Conservation (phyloP, 1,140 invertebrate genomes). For the Procambarus clarkii region DNA sequence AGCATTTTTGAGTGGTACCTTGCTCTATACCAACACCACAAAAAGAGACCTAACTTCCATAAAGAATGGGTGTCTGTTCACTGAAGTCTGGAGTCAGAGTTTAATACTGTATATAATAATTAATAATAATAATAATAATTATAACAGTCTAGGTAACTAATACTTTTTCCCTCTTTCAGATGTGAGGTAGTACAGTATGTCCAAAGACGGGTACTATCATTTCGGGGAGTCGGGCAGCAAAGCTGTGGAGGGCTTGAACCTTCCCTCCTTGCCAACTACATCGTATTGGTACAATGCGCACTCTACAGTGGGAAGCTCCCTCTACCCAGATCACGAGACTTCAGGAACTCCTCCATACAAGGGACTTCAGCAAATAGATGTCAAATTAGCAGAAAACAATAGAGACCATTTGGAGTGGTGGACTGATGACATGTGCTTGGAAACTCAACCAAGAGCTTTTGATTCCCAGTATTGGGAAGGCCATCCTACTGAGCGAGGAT, state of each 20-base stretch:
- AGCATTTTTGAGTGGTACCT: no score
- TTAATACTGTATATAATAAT: no score
- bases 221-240: not conserved
- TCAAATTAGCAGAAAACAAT: constrained; percentile 14
- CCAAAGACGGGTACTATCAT: constrained; percentile 30
- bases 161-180: not conserved
- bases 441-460: constrained; percentile 29
- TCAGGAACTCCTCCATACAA: not conserved
- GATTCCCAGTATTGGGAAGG: constrained; percentile 47
- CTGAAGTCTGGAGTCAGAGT: no score
- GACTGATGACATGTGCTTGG: constrained; percentile 33
- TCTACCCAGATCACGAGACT: constrained; percentile 26
- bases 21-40: no score
- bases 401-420: constrained; percentile 54
- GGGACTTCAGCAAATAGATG: constrained; percentile 10
- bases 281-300: constrained; percentile 61
- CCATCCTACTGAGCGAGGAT: constrained; percentile 23
- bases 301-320: constrained; percentile 41
- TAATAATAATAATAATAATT: no score
- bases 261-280: constrained; percentile 49
- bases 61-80: no score
- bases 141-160: no score
- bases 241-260: constrained; percentile 30
- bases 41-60: no score
- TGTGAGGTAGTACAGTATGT: constrained; percentile 28